Conservation (phyloP, 2,888 invertebrate genomes). For the Alentia gelatinosa region DNA sequence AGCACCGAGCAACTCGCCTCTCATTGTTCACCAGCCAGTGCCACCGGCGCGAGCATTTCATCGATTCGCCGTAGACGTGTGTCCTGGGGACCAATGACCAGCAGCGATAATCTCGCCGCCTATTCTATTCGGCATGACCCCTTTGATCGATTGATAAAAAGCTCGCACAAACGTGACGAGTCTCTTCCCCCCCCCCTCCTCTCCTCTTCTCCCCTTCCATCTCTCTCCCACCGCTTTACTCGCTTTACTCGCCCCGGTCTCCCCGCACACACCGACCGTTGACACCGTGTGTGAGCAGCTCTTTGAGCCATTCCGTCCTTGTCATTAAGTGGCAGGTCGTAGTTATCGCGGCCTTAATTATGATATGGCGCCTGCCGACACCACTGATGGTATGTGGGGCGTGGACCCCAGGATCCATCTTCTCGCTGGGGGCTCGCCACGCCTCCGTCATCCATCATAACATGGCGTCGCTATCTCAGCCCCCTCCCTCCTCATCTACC, state of each 20-base stretch:
- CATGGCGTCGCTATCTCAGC: constrained; percentile 7
- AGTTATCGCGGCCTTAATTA: constrained; percentile 21
- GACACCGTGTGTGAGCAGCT: background rate
- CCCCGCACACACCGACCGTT: no score
- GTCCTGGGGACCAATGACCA: background rate
- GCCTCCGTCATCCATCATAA: constrained; percentile 24
- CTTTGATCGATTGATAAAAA: background rate
- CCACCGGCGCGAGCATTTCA: background rate
- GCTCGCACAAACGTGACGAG: background rate
- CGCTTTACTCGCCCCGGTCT: no score
- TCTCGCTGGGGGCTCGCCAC: background rate
- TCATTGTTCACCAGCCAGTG: background rate
- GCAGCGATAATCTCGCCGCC: background rate
- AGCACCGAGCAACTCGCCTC: background rate
- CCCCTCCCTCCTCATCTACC: background rate
- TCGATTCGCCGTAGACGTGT: background rate
- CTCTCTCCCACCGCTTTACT: no score
- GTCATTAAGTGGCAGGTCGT: constrained; percentile 29
- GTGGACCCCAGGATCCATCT: background rate
- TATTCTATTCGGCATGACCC: background rate
- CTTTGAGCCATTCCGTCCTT: background rate
- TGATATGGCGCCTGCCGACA: constrained; percentile 34
- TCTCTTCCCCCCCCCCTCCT: background rate
- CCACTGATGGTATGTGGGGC: constrained; percentile 5
- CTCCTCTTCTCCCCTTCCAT: background rate